Base-by-base conservation (phyloP, 2,888 invertebrate genomes). In the Diadromus collaris region DNA sequence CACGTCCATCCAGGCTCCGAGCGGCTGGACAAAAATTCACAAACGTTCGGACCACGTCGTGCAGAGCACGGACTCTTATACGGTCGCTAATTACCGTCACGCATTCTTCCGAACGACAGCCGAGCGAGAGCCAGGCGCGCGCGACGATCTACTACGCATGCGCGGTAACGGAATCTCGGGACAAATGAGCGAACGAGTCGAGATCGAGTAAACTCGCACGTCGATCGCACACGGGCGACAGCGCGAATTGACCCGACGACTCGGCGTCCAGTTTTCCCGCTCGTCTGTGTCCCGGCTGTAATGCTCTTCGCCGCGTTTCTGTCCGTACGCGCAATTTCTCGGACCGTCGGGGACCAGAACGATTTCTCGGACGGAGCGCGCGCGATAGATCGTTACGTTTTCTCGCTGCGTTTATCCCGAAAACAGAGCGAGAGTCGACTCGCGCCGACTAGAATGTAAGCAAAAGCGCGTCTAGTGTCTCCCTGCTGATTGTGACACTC, bases 31-130 rank as follows among this genome's bases (percentile, higher is more conserved):
- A 60, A 54, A 78, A 63, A 68, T 67, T 65, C 27, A 5, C 60
- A 74, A 73, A 74, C 78, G 68, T 9, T n/a, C 29, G 44, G 54
- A 67, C 72, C 46, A 24, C 67, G 27, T 44, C 51, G 46, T 56
- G 56, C 64, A 54, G 13, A 10, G n/a, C 63, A 21, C 48, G 51
- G 44, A 51, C 61, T 74, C 69, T 70, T 74, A 67, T 78, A 75
- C 68, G 74, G 65, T 65, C 70, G 65, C 65, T 78, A 79, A 79
- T 79, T 79, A 79, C 56, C 21, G 63, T 51, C 65, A 21, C 54
- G 41, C 65, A 69, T 74, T 70, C 78, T 78, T 70, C 51, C 78
- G 60, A 74, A 74, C 41, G 29, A 29, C 41, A 67, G 16, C 32
- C 51, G 51, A 51, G 13, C 51, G 51, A 51, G 21, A 51, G 51